Evolutionary conservation across 2,888 invertebrate species (phyloP), one percentile per base, ranked within the genome.

Genomic region (Andrena chrysosceles): DNA sequence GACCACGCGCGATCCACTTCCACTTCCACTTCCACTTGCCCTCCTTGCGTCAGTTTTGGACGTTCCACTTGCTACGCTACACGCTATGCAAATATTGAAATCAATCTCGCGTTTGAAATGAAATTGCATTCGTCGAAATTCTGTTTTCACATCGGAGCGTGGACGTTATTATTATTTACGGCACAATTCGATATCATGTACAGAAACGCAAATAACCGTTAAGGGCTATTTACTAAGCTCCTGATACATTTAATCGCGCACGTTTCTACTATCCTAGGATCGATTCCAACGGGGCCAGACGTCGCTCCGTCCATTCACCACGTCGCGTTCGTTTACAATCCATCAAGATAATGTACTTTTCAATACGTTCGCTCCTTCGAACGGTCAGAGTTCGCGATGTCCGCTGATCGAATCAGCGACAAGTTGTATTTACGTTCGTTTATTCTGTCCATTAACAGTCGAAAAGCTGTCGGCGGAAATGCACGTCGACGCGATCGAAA

Each of bases 301-400:
- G 13, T 10, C n/a, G 42, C 33, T 8, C 13, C 2, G 5, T 3
- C 35, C 23, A 16, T 35, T n/a, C n/a, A 31, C 29, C 49, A 13
- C 26, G n/a, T 2, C 8, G 23, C 29, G 76, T 49, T 70, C 60
- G 66, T 76, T 80, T 54, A 49, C 71, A 76, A 70, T 67, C 70
- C 33, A 13, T 23, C 13, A 35, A 23, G 52, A 48, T 70, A 66
- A 60, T 63, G 31, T n/a, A 23, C 29, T 35, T 42, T 62, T 35
- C 20, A 35, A 31, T 49, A 13, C 29, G 35, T 48, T 62, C 42
- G 48, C 13, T 42, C 54, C 16, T 20, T 63, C 54, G 49, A 63
- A 35, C 20, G 10, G 29, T 13, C 33, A 26, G 35, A 31, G 33
- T 75, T 66, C 13, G 16, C 26, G 60, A 66, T 54, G 26, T 6